Conservation (phyloP, 92 coral and sea anemone species). For the Parazoanthus darwini region DNA sequence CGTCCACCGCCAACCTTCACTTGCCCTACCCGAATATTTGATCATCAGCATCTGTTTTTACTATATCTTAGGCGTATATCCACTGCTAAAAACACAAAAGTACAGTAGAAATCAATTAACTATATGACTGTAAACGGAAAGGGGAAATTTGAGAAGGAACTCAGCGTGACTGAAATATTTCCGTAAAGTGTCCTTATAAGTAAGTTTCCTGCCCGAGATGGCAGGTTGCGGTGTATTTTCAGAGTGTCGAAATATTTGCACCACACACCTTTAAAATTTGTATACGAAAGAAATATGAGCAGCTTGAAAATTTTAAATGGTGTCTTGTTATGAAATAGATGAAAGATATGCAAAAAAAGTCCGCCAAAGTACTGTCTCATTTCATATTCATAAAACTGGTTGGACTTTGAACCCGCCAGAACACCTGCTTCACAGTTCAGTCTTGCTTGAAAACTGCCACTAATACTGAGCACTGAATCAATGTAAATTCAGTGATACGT, state of each 20-base stretch:
- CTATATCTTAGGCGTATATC: background rate
- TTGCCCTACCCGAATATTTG: conserved; percentile 37
- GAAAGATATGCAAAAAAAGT: too few species aligned
- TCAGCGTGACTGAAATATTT: background rate
- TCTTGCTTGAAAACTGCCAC: too few species aligned
- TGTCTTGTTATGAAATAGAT: too few species aligned
- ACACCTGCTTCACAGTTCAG: too few species aligned
- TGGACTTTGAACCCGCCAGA: too few species aligned
- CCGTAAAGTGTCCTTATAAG: background rate
- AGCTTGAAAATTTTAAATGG: too few species aligned
- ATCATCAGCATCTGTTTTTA: conserved; percentile 23
- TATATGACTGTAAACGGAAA: background rate
- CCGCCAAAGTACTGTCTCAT: too few species aligned
- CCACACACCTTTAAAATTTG: too few species aligned
- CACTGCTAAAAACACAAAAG: background rate
- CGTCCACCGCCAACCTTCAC: background rate
- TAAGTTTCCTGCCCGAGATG: background rate
- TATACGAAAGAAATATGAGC: too few species aligned
- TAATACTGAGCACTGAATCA: too few species aligned
- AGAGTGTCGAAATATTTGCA: too few species aligned
- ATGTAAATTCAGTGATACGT: background rate
- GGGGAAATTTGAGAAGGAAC: background rate
- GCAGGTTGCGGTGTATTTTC: background rate
- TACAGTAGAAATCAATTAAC: background rate
- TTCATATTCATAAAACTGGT: too few species aligned